Conservation (phyloP, 2,113 vertebrate genomes). For the Leptobrachium ailaonicum region DNA sequence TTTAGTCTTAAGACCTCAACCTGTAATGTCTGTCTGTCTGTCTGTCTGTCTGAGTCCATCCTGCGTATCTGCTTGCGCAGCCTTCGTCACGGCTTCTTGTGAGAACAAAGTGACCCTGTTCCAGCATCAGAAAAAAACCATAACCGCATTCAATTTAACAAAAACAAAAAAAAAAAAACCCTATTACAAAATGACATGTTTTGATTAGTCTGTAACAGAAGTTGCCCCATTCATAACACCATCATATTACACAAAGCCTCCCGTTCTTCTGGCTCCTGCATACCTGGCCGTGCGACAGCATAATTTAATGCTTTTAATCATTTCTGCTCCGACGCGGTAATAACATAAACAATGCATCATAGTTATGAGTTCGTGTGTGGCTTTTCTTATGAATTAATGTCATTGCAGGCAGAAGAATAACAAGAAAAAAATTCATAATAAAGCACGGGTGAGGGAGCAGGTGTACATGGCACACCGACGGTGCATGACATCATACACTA, state of each 20-base stretch:
- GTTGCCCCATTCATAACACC: not conserved
- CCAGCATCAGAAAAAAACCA: no score
- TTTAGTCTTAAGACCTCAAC: no score
- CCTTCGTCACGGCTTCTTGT: no score
- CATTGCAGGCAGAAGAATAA: not conserved
- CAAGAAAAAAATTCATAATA: not conserved
- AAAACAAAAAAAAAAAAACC: no score
- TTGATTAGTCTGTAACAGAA: not conserved
- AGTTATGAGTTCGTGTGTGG: not conserved
- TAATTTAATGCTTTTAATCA: conserved; percentile 1
- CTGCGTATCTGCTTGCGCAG: no score
- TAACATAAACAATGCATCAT: conserved; percentile 22
- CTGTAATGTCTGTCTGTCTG: no score
- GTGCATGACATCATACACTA: no score
- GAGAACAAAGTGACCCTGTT: no score
- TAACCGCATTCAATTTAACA: no score
- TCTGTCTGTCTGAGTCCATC: no score
- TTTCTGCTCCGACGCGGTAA: conserved; percentile 17
- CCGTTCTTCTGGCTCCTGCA: not conserved
- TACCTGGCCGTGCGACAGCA: not conserved
- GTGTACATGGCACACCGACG: no score
- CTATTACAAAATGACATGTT: not conserved
- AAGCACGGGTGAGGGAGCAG: no score
- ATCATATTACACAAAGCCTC: not conserved
- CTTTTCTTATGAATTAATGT: conserved; percentile 2